Evolutionary conservation across 2,113 vertebrate genomes (phyloP), one percentile per base, ranked within the genome.

Genomic region (Caloenas nicobarica): DNA sequence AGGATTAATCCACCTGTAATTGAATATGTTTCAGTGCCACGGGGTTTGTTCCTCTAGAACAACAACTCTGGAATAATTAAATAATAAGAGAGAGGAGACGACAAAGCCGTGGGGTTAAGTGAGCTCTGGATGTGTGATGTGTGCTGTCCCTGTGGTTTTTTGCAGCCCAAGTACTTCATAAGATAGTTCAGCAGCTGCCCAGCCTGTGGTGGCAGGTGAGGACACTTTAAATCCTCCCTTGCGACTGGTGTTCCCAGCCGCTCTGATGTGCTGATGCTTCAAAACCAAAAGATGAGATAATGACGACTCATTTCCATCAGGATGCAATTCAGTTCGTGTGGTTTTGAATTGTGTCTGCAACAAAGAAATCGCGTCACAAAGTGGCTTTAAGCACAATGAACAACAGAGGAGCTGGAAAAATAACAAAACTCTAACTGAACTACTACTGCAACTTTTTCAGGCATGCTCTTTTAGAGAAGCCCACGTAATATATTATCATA

Each of bases 341-440:
- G 81, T 34, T 94, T 83, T 88, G 71, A 89, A 93, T 38, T 66
- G 54, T 70, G 79, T 70, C 79, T 69, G 56, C 83, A 88, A 78
- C 86, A 95, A 91, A 91, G 82, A 64, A 83, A 78, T 56, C 64
- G 2, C 25, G 58, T 71, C 71, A 85, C 48, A 83, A 81, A 83
- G 68, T 2, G 2, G 65, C 62, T 91, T 93, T 42, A 70, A 93
- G 42, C 25, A 34, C 40, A 74, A 42, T 1, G 34, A 91, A 60
- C 60, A 88, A 48, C 5, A 13, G 23, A 82, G 64, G 64, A 90
- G 38, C 51, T 51, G 16, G 85, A 88, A 71, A 89, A 90, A 78
- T 83, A 88, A 85, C 21, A 36, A 72, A 91, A 66, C 38, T 31
- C 19, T 24, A 10, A 62, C 46, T 36, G 38, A 85, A 48, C 62